Base-by-base conservation (phyloP, 2,888 invertebrate species). In the Neocrepidodera transversa region DNA sequence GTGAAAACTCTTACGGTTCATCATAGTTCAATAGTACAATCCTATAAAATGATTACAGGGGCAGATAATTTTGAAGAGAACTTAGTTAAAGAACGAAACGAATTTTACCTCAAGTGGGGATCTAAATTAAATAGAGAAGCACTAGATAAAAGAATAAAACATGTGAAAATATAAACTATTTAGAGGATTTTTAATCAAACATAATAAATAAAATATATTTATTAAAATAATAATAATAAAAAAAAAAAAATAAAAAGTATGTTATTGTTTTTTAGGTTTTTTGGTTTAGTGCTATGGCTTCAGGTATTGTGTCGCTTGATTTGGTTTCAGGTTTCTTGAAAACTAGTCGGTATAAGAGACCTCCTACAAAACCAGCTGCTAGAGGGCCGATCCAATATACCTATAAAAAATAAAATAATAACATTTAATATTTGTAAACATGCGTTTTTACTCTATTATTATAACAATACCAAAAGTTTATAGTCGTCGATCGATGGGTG, bases 371-470 rank as follows among this genome's bases (percentile, higher is more conserved):
- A 13, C 72, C 76, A 26, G 74, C 76, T 8, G 69, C 49, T 20
- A 78, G 59, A 10, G 79, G 79, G 7, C 76, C 79, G 20, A 76
- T 59, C 79, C 79, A 79, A 60, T 77, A 79, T 7, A 74, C 51
- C 74, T 74, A 62, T 36, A 65, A 36, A 28, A 52, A 38, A 51
- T 4, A 48, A 17, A 58, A 36, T 23, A 23, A 23, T 5, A 23
- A 6, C 4, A 23, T 23, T 30, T 30, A 30, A 30, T n/a, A 30
- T n/a, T 30, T n/a, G n/a, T 30, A n/a, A 30, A 28, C 11, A 30
- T n/a, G n/a, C n/a, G n/a, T n/a, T n/a, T n/a, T n/a, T n/a, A n/a
- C n/a, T n/a, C n/a, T n/a, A 10, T 28, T 30, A n/a, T n/a, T n/a
- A n/a, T n/a, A n/a, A n/a, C n/a, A n/a, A n/a, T n/a, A n/a, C n/a